These are phyloP conservation scores for Lapara coniferarum DNA, from an alignment of 2,888 invertebrate genomes.

Conservation along the genomic window DNA sequence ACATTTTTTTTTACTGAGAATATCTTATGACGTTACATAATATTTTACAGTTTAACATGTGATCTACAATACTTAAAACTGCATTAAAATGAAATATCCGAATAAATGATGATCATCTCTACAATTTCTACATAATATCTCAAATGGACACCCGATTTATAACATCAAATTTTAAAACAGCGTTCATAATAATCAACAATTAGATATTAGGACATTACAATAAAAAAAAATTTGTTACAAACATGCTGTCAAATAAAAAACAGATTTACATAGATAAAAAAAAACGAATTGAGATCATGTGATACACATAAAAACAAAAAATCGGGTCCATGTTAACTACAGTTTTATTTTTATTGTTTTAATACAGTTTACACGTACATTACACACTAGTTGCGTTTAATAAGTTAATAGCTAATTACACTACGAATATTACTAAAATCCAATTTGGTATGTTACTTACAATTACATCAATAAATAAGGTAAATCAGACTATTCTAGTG, in stretches of 20 bases:
- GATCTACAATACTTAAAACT: not conserved
- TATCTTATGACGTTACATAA: not conserved
- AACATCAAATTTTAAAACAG: no score
- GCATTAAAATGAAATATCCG: not conserved
- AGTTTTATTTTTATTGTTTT: slow-evolving; percentile 1
- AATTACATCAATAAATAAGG: slow-evolving; percentile 67
- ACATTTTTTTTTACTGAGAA: not conserved
- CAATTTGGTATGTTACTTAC: slow-evolving; percentile 76
- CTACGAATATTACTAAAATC: slow-evolving; percentile 44
- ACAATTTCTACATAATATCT: not conserved
- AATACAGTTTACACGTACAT: not conserved
- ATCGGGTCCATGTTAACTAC: not conserved
- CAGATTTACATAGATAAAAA: no score
- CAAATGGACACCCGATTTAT: not conserved
- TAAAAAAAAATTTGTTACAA: no score
- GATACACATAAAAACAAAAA: not conserved
- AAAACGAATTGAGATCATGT: not conserved
- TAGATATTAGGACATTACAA: no score
- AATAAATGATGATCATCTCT: not conserved
- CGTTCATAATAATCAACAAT: no score
- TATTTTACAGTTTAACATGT: not conserved
- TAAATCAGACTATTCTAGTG: slow-evolving; percentile 69
- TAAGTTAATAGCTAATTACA: slow-evolving; percentile 37
- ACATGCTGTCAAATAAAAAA: no score
- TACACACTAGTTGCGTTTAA: slow-evolving; percentile 6